Base-by-base conservation (phyloP, 2,113 vertebrate species). In the Laticauda laticaudata region DNA sequence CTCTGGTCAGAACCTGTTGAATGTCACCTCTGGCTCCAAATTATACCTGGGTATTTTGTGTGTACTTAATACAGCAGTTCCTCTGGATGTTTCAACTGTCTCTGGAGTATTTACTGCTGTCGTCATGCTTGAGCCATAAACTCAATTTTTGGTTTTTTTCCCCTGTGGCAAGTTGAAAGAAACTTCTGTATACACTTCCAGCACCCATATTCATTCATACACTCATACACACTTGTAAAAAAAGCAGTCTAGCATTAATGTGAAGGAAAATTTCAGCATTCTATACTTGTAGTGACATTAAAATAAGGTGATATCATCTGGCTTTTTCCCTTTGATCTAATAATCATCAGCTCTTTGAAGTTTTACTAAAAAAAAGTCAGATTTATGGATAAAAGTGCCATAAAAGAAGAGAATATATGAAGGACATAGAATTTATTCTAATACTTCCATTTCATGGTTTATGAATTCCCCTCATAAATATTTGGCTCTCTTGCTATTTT, bases 361-460 rank as follows among this genome's bases (percentile, higher is more conserved):
- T 21, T 90, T 93, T 90, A 51, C 55, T 90, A 93, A 59, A 86
- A 88, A 29, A 5, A n/a, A 69, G n/a, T 89, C 69, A 86, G 48
- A 24, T 81, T 86, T 61, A 86, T 59, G 43, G 54, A 51, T n/a
- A 86, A 89, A 93, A 12, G 14, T 8, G 11, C 18, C 45, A 26
- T 39, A 3, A 4, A 48, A 39, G 20, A 45, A 86, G 45, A 86
- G n/a, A 53, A 90, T 39, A n/a, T 34, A 53, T n/a, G 12, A 54
- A 61, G 43, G 3, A 12, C 29, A 54, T 21, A 29, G 87, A 45
- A n/a, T 89, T 56, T 69, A 86, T 86, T 90, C 21, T 26, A 86
- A 61, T 24, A 53, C 18, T 86, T 61, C 55, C 55, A 24, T n/a
- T 85, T 34, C 0, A 39, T 61, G 59, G 89, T 61, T 90, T 86